A percentile compares a stretch with the other conserved stretches of the same genome.
Conservation (phyloP, 2,797 vertebrate species). For the Gymnothorax javanicus region DNA sequence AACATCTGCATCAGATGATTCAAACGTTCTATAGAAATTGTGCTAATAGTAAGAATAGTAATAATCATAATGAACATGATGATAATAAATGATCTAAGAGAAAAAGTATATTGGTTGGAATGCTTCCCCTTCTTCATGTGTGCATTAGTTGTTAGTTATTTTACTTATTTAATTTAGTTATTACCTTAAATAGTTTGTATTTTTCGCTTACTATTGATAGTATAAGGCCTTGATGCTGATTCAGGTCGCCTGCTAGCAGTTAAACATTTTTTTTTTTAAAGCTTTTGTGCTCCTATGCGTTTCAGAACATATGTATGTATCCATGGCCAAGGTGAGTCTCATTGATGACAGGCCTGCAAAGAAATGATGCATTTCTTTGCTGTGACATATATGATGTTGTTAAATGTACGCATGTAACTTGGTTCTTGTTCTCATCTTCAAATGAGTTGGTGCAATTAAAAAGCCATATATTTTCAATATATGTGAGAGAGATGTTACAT, state of each 20-base stretch:
- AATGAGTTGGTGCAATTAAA: not conserved
- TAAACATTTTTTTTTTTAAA: conserved; percentile 17
- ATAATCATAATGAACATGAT: too few species aligned
- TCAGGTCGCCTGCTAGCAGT: not conserved
- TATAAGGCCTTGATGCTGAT: not conserved
- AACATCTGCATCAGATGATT: not conserved
- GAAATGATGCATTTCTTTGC: conserved; percentile 70
- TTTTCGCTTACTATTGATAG: not conserved
- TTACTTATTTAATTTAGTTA: not conserved
- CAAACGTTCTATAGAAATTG: too few species aligned
- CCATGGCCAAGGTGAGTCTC: conserved; percentile 62
- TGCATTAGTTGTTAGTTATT: not conserved
- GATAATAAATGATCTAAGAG: too few species aligned
- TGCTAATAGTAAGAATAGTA: too few species aligned
- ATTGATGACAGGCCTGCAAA: conserved; percentile 47
- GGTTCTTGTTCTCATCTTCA: conserved; percentile 9
- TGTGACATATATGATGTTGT: conserved; percentile 29
- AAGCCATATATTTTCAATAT: conserved; percentile 73
- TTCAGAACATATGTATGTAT: conserved; percentile 49
- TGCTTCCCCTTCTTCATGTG: too few species aligned
- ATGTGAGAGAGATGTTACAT: conserved; percentile 54
- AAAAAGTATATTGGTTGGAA: too few species aligned
- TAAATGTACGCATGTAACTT: conserved; percentile 39
- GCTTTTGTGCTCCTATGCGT: not conserved
- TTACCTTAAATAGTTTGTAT: not conserved